Base-by-base conservation (phyloP, 2,888 invertebrate species). In the Tachystola acroxantha region DNA sequence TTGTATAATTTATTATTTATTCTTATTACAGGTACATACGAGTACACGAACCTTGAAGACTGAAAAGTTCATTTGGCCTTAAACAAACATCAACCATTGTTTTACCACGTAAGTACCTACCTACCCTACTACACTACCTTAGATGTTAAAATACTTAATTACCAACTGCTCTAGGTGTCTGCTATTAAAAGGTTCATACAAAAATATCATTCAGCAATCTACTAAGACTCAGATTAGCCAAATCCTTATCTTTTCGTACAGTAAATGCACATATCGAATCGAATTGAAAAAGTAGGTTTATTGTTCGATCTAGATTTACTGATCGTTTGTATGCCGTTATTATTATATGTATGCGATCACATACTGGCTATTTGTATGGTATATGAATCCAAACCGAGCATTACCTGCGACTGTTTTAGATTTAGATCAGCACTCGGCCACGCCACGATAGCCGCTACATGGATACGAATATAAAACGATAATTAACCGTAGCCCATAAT, bases 21-120 rank as follows among this genome's bases (percentile, higher is more conserved):
- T 22, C 39, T 50, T 46, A 34, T 63, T 64, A 43, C 60, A 59
- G 64, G 48, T 57, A 48, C n/a, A n/a, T n/a, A n/a, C n/a, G n/a
- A n/a, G n/a, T n/a, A n/a, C n/a, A n/a, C n/a, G n/a, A n/a, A n/a
- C 36, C 43, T 46, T 47, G 57, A 62, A 64, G 61, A 62, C 63
- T 62, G 61, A 63, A 50, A 32, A 45, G 43, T 45, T 46, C 35
- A 30, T 26, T 43, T 34, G 46, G 46, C 48, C 46, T 45, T 49
- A 34, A 16, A 16, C 16, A 4, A 16, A 3, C 6, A 4, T 16
- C 16, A 16, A 4, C 16, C 3, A 16, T 16, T 16, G 6, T 16
- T 16, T 16, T 16, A 16, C 3, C 16, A 14, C 11, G 26, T 32
- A 19, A 34, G 31, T 38, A 29, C 27, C 4, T n/a, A n/a, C n/a